These are phyloP conservation scores for Todus mexicanus DNA, from an alignment of 2,797 vertebrate genomes.

Conservation along the genomic window DNA sequence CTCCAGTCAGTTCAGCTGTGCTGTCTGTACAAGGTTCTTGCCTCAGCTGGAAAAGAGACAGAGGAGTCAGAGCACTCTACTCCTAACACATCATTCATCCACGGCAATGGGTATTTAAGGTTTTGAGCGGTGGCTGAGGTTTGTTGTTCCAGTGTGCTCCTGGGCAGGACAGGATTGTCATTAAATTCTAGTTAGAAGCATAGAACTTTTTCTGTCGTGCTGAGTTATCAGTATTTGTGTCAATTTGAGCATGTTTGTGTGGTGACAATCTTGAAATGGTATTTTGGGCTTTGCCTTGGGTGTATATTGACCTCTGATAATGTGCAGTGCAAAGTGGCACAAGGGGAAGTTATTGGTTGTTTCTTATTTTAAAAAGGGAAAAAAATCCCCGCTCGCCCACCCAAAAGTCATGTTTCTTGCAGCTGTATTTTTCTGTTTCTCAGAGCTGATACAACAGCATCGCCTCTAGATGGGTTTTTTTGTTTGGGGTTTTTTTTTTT, in stretches of 20 bases:
- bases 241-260: neutral
- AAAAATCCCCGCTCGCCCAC: neutral
- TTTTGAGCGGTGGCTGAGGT: neutral
- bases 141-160: neutral
- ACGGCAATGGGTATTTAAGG: neutral
- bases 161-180: neutral
- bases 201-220: neutral
- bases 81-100: neutral
- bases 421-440: neutral
- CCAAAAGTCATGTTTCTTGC: neutral
- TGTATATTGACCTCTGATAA: neutral
- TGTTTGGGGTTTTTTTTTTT: neutral
- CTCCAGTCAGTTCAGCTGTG: neutral
- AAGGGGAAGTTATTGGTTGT: neutral
- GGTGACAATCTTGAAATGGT: neutral
- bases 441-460: neutral
- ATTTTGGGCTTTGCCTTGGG: neutral
- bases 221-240: neutral
- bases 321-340: neutral
- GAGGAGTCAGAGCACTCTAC: neutral
- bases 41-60: neutral
- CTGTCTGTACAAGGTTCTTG: neutral
- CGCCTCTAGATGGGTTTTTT: neutral
- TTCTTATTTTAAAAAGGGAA: neutral
- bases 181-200: neutral